Percentiles rank a stretch among this genome's conserved stretches.
phyloP scores from a whole-genome alignment of 2,113 vertebrate species.

The Motacilla alba region DNA sequence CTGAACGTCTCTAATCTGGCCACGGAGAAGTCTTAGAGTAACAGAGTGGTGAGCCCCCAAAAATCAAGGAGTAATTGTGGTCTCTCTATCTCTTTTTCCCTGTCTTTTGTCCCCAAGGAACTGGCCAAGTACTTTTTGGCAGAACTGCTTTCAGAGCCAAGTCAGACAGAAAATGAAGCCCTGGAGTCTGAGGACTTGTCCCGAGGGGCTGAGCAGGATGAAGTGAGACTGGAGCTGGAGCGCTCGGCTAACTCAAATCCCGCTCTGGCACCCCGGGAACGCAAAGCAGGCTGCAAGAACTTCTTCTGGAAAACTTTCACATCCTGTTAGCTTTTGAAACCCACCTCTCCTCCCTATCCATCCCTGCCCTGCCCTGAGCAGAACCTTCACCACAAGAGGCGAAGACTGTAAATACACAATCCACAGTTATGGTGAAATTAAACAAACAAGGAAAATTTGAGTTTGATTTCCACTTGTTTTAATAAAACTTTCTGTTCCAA shows the following conservation, averaged over 20 bases:
- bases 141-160: constrained; percentile 89
- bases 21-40: not conserved
- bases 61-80: not conserved
- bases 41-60: not conserved
- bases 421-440: constrained; percentile 75
- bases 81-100: not conserved
- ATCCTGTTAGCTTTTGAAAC: constrained; percentile 84
- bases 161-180: constrained; percentile 91
- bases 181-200: constrained; percentile 85
- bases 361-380: constrained; percentile 8
- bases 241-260: constrained; percentile 84
- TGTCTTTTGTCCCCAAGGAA: constrained; percentile 73
- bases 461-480: constrained; percentile 73
- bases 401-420: constrained; percentile 81
- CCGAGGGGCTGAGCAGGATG: constrained; percentile 81
- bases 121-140: constrained; percentile 86
- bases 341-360: not conserved
- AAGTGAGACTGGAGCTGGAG: constrained; percentile 86
- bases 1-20: not conserved
- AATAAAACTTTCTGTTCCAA: constrained; percentile 71
- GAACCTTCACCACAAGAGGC: constrained; percentile 66
- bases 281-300: constrained; percentile 98
- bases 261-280: constrained; percentile 87
- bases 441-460: constrained; percentile 50
- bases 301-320: constrained; percentile 99